Base-by-base conservation (phyloP, 2,113 vertebrate species). In the Synchiropus splendidus region DNA sequence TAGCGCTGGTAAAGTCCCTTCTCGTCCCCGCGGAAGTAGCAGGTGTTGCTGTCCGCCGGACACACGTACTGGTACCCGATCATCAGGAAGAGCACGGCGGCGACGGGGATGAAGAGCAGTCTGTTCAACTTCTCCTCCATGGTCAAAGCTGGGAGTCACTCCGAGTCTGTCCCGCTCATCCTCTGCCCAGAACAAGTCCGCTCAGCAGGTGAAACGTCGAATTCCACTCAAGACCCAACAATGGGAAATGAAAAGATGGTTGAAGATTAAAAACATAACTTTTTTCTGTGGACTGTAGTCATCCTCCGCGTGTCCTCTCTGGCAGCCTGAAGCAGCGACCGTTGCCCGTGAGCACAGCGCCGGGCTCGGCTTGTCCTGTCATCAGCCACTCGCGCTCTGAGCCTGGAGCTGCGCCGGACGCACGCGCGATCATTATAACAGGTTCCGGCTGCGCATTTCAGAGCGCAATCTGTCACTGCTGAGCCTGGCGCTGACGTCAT, bases 91-190 rank as follows among this genome's bases (percentile, higher is more conserved):
- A 93, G 81, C 55, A 90, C 85, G 17, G 86, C 85, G 47, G 90
- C 85, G 43, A 92, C 72, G 18, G 88, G 90, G 62, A 90, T 78
- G 79, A 93, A 76, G 61, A 95, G 71, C 78, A 90, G 88, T 85
- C 87, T 85, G 60, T 85, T 87, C 84, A 86, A 88, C 82, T 88
- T 89, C 61, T 94, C 89, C 79, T 92, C 90, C 92, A 94, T 93
- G 81, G 75, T 77, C 72, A 35, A 1, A 36, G n/a, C 39, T 51
- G 42, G 2, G 8, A 40, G 18, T 83, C 65, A 81, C 62, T 61
- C 66, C 68, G 48, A 46, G 53, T 10, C 52, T 14, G 54, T 57
- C 3, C 16, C 45, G 51, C 41, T 70, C 76, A 79, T 81, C 57
- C 54, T 68, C 56, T 31, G 9, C 10, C 13, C n/a, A 2, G 31